phyloP scores from a whole-genome alignment of 2,888 invertebrate species.

The Antheraea assamensis region DNA sequence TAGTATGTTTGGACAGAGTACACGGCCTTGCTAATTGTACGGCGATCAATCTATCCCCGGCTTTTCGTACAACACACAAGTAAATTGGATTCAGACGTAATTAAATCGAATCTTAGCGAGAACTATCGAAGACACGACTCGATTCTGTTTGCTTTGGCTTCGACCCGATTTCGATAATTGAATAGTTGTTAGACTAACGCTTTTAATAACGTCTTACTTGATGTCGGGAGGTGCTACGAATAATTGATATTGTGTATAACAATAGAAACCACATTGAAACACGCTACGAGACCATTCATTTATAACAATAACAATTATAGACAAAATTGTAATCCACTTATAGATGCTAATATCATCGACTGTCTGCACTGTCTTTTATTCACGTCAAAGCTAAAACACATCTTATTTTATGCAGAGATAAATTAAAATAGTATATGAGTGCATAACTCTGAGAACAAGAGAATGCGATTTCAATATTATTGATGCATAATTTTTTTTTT shows the following conservation, averaged over 20 bases:
- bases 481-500: no score
- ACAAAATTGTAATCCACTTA: no score
- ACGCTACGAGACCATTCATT: not conserved
- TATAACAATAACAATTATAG: not conserved
- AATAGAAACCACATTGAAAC: not conserved
- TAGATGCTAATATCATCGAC: not conserved
- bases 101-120: not conserved
- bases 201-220: not conserved
- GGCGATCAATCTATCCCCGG: not conserved
- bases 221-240: not conserved
- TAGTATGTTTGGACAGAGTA: not conserved
- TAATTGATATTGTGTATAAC: not conserved
- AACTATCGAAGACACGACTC: not conserved
- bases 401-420: not conserved
- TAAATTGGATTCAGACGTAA: slow-evolving; percentile 3
- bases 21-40: not conserved
- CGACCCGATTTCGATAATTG: not conserved
- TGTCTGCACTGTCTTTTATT: not conserved
- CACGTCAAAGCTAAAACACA: not conserved
- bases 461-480: no score
- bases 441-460: no score
- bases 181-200: not conserved
- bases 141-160: slow-evolving; percentile 3
- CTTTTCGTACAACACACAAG: not conserved
- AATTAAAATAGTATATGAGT: not conserved